phyloP scores from a whole-genome alignment of 2,113 vertebrate species.

The Xenopus laevis region DNA sequence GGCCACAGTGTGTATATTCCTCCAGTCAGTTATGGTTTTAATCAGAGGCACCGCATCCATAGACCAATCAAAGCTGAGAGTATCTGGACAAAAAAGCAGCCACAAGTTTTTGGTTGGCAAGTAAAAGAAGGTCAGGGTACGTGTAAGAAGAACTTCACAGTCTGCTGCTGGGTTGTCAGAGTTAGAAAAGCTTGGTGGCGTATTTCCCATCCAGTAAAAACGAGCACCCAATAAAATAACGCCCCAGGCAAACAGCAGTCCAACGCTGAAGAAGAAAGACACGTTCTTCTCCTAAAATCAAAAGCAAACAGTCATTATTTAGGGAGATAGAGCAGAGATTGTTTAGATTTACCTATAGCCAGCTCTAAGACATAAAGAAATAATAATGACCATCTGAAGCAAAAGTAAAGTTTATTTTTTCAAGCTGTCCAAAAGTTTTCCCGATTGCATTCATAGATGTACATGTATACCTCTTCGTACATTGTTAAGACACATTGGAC shows the following conservation, averaged over 20 bases:
- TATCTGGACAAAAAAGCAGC: constrained; percentile 92
- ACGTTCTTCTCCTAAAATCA: constrained; percentile 81
- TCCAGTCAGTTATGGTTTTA: constrained; percentile 78
- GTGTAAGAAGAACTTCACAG: constrained; percentile 77
- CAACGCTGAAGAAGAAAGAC: constrained; percentile 78
- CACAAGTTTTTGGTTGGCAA: constrained; percentile 89
- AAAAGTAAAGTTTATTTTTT: no score
- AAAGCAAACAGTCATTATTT: constrained; percentile 32
- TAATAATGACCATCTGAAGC: no score
- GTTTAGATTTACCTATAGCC: constrained; percentile 60
- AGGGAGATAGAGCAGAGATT: not conserved
- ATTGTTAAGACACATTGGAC: no score
- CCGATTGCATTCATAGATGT: not conserved
- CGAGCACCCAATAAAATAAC: constrained; percentile 78
- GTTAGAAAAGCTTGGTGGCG: constrained; percentile 97
- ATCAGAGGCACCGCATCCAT: constrained; percentile 96
- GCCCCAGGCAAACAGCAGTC: constrained; percentile 83
- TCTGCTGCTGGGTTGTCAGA: constrained; percentile 97
- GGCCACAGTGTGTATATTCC: constrained; percentile 81
- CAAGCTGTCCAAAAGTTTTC: no score
- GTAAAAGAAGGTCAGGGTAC: constrained; percentile 86
- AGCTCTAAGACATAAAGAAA: no score
- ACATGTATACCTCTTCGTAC: no score
- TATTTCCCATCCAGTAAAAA: constrained; percentile 98
- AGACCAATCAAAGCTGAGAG: constrained; percentile 97